These are phyloP conservation scores for Metridium senile DNA, from an alignment of 92 coral and sea anemone species.

Conservation along the genomic window DNA sequence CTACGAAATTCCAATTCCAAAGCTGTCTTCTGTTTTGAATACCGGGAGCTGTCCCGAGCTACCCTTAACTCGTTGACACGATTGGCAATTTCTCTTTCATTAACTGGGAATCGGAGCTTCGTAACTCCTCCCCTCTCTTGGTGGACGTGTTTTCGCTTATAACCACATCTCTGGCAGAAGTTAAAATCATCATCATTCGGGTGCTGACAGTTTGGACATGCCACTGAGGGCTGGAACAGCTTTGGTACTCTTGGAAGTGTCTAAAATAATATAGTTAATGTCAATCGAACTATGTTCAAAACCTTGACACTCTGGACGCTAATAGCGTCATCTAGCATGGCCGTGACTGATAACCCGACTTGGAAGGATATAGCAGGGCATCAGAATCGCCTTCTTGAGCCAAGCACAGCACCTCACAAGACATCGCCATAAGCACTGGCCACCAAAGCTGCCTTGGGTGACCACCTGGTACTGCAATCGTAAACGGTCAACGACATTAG, in stretches of 20 bases:
- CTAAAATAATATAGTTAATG: not conserved
- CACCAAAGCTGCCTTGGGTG: constrained; percentile 27
- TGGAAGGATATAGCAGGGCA: constrained; percentile 31
- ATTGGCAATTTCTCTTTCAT: constrained; percentile 4
- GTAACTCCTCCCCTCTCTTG: not conserved
- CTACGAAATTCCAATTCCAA: constrained; percentile 18
- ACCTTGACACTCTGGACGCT: constrained; percentile 11
- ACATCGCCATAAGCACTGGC: constrained; percentile 22
- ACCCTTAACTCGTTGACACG: not conserved
- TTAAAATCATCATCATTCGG: constrained; percentile 26
- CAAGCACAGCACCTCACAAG: constrained; percentile 16
- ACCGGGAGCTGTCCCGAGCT: constrained; percentile 11
- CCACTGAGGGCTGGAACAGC: constrained; percentile 18
- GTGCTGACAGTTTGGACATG: constrained; percentile 28
- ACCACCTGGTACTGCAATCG: constrained; percentile 17
- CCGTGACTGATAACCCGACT: not conserved
- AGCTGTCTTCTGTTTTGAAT: constrained; percentile 35
- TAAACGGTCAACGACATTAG: constrained; percentile 6
- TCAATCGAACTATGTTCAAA: not conserved
- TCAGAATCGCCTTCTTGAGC: not conserved
- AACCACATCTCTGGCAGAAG: constrained; percentile 37
- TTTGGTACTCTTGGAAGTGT: constrained; percentile 19
- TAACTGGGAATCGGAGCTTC: constrained; percentile 1
- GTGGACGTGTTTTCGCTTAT: not conserved
- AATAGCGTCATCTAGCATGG: not conserved